Conservation (phyloP, 2,113 vertebrate species). For the Xenopus tropicalis region DNA sequence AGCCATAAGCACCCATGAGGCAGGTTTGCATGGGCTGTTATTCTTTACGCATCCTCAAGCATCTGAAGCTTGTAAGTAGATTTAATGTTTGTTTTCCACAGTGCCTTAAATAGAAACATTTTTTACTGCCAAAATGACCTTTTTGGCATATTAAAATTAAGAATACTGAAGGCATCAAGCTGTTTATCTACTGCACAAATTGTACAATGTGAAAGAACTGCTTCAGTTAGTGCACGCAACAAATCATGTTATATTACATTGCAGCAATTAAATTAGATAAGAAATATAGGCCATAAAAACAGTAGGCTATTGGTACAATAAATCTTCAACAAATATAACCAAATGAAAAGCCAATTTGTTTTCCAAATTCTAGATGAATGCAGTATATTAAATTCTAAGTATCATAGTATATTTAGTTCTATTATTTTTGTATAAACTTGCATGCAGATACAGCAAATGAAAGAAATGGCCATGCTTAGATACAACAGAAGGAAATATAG, state of each 20-base stretch:
- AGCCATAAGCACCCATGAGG: slow-evolving; percentile 10
- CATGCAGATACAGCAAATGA: too few relatives aligned
- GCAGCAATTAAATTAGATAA: slow-evolving; percentile 24
- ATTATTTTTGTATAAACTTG: too few relatives aligned
- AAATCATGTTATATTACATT: neutral
- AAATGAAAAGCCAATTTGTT: slow-evolving; percentile 26
- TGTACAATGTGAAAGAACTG: neutral
- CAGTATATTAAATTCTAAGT: slow-evolving; percentile 30
- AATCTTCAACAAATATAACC: slow-evolving; percentile 13
- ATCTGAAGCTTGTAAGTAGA: slow-evolving; percentile 46
- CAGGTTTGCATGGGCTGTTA: slow-evolving; percentile 52
- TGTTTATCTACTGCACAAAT: neutral
- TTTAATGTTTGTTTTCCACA: too few relatives aligned
- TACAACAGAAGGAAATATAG: too few relatives aligned
- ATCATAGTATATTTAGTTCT: neutral
- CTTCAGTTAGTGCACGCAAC: slow-evolving; percentile 4
- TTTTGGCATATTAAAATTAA: neutral
- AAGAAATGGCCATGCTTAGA: too few relatives aligned
- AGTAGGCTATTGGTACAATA: slow-evolving; percentile 25
- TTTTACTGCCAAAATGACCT: too few relatives aligned
- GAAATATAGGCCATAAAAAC: slow-evolving; percentile 16
- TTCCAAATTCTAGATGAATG: slow-evolving; percentile 24
- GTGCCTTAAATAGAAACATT: too few relatives aligned
- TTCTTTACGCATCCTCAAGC: slow-evolving; percentile 44
- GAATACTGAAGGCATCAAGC: neutral